Evolutionary conservation across 2,797 vertebrate species (phyloP).

Genomic region (Apogon talboti): DNA sequence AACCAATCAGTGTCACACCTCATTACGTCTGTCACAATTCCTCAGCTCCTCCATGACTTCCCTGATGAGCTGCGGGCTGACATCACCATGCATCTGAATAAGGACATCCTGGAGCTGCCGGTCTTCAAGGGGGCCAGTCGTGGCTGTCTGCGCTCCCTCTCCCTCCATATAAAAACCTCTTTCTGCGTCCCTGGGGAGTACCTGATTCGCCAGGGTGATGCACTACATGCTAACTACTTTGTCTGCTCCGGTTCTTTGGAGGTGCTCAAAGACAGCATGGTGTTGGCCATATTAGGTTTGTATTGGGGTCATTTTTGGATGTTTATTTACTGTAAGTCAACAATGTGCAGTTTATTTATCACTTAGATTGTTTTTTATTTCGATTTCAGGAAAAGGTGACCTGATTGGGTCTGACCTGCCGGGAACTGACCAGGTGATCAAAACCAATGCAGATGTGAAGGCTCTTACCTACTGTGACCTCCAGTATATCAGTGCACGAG

Average conservation of each 20-base stretch:
- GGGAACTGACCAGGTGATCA: constrained; percentile 89
- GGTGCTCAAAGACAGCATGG: constrained; percentile 93
- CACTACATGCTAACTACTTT: constrained; percentile 94
- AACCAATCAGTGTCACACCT: constrained; percentile 61
- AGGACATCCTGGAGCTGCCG: constrained; percentile 96
- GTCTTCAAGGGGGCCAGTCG: constrained; percentile 93
- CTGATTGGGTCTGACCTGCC: constrained; percentile 94
- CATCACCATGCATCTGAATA: constrained; percentile 97
- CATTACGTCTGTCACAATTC: constrained; percentile 54
- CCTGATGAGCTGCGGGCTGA: constrained; percentile 96
- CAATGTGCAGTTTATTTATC: background rate
- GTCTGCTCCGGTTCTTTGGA: constrained; percentile 97
- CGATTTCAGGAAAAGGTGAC: constrained; percentile 92
- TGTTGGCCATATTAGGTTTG: constrained; percentile 95
- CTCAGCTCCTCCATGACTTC: constrained; percentile 95
- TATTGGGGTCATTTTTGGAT: constrained; percentile 16
- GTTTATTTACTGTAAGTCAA: background rate
- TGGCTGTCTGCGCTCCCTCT: constrained; percentile 94
- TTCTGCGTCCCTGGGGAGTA: constrained; percentile 97
- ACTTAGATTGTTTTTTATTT: background rate
- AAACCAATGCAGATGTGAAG: constrained; percentile 96
- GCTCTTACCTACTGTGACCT: constrained; percentile 96
- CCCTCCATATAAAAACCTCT: constrained; percentile 95
- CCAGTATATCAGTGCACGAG: constrained; percentile 91
- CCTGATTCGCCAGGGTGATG: constrained; percentile 93